Percentiles rank a stretch among this genome's conserved stretches.
phyloP scores from a whole-genome alignment of 2,888 invertebrate genomes.

The Lutraria lutraria region DNA sequence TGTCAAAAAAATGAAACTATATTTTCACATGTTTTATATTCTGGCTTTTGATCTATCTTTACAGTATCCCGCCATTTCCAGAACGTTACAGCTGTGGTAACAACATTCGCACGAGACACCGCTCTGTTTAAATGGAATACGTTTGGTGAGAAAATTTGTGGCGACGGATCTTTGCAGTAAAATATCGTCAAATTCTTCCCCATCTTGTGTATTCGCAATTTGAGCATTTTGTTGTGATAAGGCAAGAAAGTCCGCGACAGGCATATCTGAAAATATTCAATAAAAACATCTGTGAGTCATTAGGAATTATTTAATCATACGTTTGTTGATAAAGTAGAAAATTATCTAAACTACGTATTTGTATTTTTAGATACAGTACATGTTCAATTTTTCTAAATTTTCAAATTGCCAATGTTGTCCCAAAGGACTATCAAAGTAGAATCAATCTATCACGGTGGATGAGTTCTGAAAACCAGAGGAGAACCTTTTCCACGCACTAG shows the following conservation, averaged over 20 bases:
- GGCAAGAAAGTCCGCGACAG: background rate
- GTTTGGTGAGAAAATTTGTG: background rate
- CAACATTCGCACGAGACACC: slow-evolving; percentile 7
- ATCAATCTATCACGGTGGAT: too few species aligned
- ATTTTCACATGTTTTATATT: background rate
- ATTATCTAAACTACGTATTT: too few species aligned
- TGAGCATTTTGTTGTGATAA: slow-evolving; percentile 20
- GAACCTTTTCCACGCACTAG: too few species aligned
- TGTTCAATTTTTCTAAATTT: too few species aligned
- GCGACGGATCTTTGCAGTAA: background rate
- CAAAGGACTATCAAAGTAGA: too few species aligned
- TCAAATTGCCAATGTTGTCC: too few species aligned
- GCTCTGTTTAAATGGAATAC: background rate
- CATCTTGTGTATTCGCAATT: background rate
- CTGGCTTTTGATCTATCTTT: background rate
- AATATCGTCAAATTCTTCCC: background rate
- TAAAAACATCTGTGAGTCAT: too few species aligned
- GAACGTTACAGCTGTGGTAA: background rate
- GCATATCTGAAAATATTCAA: background rate
- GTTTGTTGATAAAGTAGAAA: too few species aligned
- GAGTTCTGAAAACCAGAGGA: too few species aligned
- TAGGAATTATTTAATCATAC: too few species aligned
- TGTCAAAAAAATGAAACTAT: background rate
- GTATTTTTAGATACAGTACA: too few species aligned
- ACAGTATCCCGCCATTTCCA: background rate